These are phyloP conservation scores for Drosophila trapezifrons DNA, from an alignment of 1,140 invertebrate genomes.

Conservation along the genomic window DNA sequence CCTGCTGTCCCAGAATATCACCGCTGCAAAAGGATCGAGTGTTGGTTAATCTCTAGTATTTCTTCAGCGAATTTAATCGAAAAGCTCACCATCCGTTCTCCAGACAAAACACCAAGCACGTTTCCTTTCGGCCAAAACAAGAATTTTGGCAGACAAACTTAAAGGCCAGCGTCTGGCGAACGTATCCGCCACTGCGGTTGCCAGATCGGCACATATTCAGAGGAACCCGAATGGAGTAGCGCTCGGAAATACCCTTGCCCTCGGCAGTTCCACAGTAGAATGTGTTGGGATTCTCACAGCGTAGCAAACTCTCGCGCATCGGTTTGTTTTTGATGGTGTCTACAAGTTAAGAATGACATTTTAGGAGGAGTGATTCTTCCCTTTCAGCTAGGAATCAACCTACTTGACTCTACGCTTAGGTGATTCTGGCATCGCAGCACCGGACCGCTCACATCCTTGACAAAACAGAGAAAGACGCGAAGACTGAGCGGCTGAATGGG, in stretches of 20 bases:
- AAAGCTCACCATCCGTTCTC: slow-evolving; percentile 62
- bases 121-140: slow-evolving; percentile 77
- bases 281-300: slow-evolving; percentile 73
- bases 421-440: slow-evolving; percentile 80
- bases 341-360: neutral
- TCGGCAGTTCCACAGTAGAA: slow-evolving; percentile 59
- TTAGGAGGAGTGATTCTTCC: neutral
- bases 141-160: slow-evolving; percentile 80
- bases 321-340: slow-evolving; percentile 37
- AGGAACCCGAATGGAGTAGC: slow-evolving; percentile 74
- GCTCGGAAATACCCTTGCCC: slow-evolving; percentile 77
- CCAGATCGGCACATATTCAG: slow-evolving; percentile 56
- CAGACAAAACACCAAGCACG: slow-evolving; percentile 68
- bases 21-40: slow-evolving; percentile 48
- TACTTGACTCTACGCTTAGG: slow-evolving; percentile 68
- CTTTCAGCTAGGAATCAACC: neutral
- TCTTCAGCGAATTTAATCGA: neutral
- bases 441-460: slow-evolving; percentile 73
- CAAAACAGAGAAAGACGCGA: slow-evolving; percentile 70
- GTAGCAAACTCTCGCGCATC: slow-evolving; percentile 60
- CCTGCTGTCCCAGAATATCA: slow-evolving; percentile 73
- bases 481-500: slow-evolving; percentile 69
- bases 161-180: slow-evolving; percentile 73
- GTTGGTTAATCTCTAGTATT: too few relatives aligned
- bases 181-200: slow-evolving; percentile 28